Evolutionary conservation across 2,797 vertebrate genomes (phyloP).

Genomic region (Ispidina lecontei): DNA sequence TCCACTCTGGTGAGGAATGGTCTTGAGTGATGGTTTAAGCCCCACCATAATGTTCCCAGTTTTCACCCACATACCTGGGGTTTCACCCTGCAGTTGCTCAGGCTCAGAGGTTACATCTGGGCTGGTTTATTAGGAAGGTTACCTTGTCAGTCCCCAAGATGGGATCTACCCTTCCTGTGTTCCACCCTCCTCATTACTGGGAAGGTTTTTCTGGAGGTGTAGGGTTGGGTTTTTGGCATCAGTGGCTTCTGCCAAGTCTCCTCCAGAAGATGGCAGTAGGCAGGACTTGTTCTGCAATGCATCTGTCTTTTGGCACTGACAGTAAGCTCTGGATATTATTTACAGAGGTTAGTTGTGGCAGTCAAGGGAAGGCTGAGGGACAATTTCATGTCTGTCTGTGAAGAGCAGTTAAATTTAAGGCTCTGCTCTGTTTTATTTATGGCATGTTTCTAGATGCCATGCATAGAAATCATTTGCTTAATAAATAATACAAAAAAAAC

Average conservation of each 20-base stretch:
- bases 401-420: not conserved
- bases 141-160: not conserved
- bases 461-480: slow-evolving; percentile 53
- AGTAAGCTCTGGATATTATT: not conserved
- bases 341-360: not conserved
- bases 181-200: not conserved
- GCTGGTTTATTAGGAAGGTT: not conserved
- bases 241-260: not conserved
- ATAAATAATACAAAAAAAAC: slow-evolving; percentile 56
- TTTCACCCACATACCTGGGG: accelerated
- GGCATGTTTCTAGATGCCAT: not conserved
- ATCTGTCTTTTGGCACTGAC: not conserved
- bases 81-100: not conserved
- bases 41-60: not conserved
- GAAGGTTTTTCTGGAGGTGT: not conserved
- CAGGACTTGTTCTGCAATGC: not conserved
- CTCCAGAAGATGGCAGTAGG: not conserved
- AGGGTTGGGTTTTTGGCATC: not conserved
- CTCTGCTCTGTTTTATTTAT: slow-evolving; percentile 26
- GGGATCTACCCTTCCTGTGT: not conserved
- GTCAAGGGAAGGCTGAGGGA: not conserved
- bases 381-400: not conserved
- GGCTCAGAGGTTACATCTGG: not conserved
- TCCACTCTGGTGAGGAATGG: not conserved
- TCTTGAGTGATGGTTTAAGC: not conserved